Conservation (phyloP, 2,113 vertebrate genomes). For the Pterocles burchelli region DNA sequence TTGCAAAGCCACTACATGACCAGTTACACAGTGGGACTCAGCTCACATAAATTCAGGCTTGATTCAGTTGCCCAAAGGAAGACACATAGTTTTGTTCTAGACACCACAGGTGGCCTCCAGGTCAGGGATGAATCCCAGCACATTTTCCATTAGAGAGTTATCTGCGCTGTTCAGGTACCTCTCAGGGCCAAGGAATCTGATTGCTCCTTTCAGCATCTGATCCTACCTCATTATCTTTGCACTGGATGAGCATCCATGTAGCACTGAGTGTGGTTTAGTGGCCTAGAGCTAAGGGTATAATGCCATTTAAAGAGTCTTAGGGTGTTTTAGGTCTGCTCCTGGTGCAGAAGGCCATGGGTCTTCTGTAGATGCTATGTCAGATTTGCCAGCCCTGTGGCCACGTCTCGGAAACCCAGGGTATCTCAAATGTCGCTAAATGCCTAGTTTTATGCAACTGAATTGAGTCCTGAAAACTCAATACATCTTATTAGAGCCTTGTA, state of each 20-base stretch:
- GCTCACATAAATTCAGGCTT: not conserved
- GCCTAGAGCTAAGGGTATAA: not conserved
- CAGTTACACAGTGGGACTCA: not conserved
- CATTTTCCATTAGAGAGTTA: not conserved
- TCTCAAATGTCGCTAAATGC: not conserved
- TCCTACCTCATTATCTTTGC: not conserved
- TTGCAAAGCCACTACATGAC: not conserved
- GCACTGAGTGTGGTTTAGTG: not conserved
- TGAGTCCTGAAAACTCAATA: not conserved
- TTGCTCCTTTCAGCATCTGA: not conserved
- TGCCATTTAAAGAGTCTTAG: not conserved
- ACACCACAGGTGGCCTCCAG: not conserved
- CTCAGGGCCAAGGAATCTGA: not conserved
- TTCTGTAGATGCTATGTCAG: not conserved
- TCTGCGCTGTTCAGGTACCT: not conserved
- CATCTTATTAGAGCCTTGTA: not conserved
- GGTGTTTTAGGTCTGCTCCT: not conserved
- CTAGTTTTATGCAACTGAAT: not conserved
- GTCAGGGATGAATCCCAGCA: not conserved
- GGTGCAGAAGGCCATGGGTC: not conserved
- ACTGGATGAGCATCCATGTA: not conserved
- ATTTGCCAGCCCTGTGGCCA: not conserved
- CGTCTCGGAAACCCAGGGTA: too few relatives aligned
- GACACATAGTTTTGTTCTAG: not conserved
- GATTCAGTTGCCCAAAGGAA: not conserved